Conservation (phyloP, 2,113 vertebrate genomes). For the Buteo buteo region DNA sequence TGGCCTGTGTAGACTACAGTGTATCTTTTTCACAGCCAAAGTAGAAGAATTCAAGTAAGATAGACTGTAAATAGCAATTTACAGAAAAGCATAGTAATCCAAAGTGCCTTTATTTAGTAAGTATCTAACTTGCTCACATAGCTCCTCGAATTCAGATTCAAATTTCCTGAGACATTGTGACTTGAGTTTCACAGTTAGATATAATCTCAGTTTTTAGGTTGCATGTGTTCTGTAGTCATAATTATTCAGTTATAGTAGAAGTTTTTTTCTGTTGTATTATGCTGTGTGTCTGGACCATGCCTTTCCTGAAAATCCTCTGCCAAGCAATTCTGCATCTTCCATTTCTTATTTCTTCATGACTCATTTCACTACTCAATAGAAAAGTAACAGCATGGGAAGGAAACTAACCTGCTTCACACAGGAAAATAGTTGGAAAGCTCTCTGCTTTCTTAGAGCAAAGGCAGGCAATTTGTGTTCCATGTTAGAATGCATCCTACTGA, state of each 20-base stretch:
- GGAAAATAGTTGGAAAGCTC: not conserved
- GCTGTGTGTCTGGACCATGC: not conserved
- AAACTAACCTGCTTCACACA: not conserved
- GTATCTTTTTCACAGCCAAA: not conserved
- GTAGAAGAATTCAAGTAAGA: not conserved
- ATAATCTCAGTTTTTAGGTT: not conserved
- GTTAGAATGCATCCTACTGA: not conserved
- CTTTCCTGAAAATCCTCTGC: not conserved
- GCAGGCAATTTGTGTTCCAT: not conserved
- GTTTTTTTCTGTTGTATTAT: not conserved
- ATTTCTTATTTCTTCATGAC: not conserved
- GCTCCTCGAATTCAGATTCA: not conserved
- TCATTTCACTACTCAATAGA: not conserved
- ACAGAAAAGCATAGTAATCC: not conserved
- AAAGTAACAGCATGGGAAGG: not conserved
- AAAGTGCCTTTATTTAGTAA: not conserved
- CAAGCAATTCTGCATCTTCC: not conserved
- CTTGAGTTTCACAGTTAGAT: not conserved
- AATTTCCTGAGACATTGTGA: not conserved
- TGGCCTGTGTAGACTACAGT: not conserved
- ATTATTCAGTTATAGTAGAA: not conserved
- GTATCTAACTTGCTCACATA: not conserved
- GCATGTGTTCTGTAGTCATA: not conserved
- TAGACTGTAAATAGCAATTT: not conserved
- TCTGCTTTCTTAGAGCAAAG: not conserved